Base-by-base conservation (phyloP, 1,140 invertebrate species). In the Protaetia brevitarsis region DNA sequence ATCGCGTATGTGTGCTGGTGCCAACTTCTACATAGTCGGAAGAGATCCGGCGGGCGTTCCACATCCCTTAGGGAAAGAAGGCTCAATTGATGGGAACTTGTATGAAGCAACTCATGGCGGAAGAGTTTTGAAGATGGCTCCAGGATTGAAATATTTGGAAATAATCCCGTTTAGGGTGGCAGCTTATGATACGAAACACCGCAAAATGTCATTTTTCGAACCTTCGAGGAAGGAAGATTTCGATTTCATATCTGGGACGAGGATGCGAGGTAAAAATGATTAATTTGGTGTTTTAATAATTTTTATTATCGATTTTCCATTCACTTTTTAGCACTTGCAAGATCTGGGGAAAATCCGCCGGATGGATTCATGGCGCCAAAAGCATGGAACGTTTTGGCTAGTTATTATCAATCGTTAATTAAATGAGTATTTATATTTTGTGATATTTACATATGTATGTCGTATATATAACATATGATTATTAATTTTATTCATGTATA, bases 21-120 rank as follows among this genome's bases (percentile, higher is more conserved):
- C 96, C 3, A 95, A 97, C 77, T 98, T 97, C 80, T 99, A 99
- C 78, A 99, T 99, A 69, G 98, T 99, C 19, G 97, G 98, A 1
- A 85, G 98, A 66, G 97, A 99, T 84, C 98, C 98, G 6, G 98
- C 97, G 30, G 97, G 97, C 34, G 89, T 99, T 79, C 91, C 93
- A 4, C 94, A 99, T 84, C 97, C 98, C 10, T 64, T 67, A 0
- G 89, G 90, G 68, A 84, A 84, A 72, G 76, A 77, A 37, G 71
- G 68, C 4, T 78, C 82, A 66, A 88, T 87, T 1, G 85, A 88
- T 76, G 89, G 91, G 37, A 97, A 98, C 83, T 83, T 99, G 0
- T 99, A 94, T 78, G 96, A 99, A 75, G 87, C 91, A 0, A 88
- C 91, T 13, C 97, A 99, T 82, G 97, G 97, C 0, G 89, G 90